Conservation (phyloP, 92 coral and sea anemone genomes). For the Epizoanthus stellaris region DNA sequence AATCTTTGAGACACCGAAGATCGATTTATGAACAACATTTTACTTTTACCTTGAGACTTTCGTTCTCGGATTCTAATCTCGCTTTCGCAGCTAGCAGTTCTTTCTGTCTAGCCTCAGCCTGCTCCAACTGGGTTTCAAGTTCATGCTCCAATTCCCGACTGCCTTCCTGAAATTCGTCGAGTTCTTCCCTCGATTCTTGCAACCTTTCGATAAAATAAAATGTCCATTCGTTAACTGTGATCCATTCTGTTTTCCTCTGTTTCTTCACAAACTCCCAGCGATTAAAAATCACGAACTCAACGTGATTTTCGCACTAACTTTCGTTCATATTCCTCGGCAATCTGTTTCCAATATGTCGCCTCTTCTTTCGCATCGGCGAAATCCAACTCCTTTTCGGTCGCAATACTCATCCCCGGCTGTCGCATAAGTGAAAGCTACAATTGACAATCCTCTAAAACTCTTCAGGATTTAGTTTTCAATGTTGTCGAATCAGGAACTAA, state of each 20-base stretch:
- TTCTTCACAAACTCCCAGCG: neutral
- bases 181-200: conserved; percentile 98
- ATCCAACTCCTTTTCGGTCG: conserved; percentile 96
- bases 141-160: conserved; percentile 99
- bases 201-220: conserved; percentile 77
- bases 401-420: conserved; percentile 98
- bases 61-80: conserved; percentile 94
- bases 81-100: conserved; percentile 94
- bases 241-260: neutral
- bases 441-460: conserved; percentile 51
- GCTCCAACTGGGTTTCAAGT: conserved; percentile 97
- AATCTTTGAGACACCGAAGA: conserved; percentile 34
- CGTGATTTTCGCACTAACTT: conserved; percentile 73
- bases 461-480: conserved; percentile 44
- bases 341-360: conserved; percentile 98
- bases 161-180: conserved; percentile 99
- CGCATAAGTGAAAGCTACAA: conserved; percentile 88
- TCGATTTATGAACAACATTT: conserved; percentile 14
- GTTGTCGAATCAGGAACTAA: conserved; percentile 28
- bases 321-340: conserved; percentile 95
- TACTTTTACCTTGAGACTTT: conserved; percentile 89
- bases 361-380: conserved; percentile 99
- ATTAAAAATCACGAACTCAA: conserved; percentile 6
- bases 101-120: conserved; percentile 99
- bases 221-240: conserved; percentile 37